phyloP scores from a whole-genome alignment of 2,888 invertebrate genomes.

The Calliphora vomitoria region DNA sequence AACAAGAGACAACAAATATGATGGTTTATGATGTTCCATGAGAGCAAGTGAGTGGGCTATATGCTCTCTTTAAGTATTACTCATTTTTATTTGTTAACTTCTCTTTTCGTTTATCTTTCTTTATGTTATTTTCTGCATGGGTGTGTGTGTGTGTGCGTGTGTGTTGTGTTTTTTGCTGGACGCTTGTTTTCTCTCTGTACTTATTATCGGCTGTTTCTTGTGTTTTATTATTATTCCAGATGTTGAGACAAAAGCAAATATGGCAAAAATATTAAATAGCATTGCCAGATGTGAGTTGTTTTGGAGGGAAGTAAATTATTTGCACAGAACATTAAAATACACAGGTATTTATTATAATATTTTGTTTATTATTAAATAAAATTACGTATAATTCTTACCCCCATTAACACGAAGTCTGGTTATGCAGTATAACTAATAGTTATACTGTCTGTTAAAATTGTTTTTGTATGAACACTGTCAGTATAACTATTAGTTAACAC shows the following conservation, averaged over 20 bases:
- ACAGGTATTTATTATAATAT: too few relatives aligned
- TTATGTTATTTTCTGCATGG: conserved; percentile 34
- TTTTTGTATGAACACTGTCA: too few relatives aligned
- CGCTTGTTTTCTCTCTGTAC: conserved; percentile 43
- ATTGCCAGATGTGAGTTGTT: conserved; percentile 45
- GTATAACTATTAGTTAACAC: too few relatives aligned
- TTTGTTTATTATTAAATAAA: too few relatives aligned
- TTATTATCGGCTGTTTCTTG: conserved; percentile 7
- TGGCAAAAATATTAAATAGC: conserved; percentile 16
- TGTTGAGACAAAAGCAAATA: conserved; percentile 27
- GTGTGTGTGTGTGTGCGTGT: background rate
- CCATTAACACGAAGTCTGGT: too few relatives aligned
- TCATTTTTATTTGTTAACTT: conserved; percentile 61
- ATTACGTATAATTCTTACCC: too few relatives aligned
- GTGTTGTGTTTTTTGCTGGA: conserved; percentile 26
- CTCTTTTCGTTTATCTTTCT: conserved; percentile 56
- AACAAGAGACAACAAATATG: background rate
- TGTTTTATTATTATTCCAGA: conserved; percentile 45
- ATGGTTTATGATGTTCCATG: accelerated
- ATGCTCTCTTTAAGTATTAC: conserved; percentile 37
- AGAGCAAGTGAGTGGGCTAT: conserved; percentile 15
- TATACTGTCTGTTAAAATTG: too few relatives aligned
- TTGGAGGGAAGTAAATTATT: background rate
- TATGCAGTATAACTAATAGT: too few relatives aligned
- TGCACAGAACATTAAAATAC: background rate